These are phyloP conservation scores for Plebejus argus DNA, from an alignment of 2,888 invertebrate species.

Conservation along the genomic window DNA sequence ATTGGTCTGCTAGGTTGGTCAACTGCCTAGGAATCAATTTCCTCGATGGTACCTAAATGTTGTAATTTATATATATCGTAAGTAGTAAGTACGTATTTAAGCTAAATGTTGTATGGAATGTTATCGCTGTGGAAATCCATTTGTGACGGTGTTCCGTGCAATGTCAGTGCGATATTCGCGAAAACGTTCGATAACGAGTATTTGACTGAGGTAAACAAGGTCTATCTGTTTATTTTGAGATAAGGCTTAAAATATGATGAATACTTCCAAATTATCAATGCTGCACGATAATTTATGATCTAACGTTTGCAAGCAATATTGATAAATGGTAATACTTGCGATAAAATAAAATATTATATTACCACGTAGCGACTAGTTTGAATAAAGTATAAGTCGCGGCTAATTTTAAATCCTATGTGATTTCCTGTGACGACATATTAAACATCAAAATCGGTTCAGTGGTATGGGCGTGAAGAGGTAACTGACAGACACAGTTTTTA, in stretches of 20 bases:
- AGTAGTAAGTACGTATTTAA: background rate
- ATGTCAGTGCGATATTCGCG: slow-evolving; percentile 16
- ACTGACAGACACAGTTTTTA: too few relatives aligned
- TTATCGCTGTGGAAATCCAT: slow-evolving; percentile 20
- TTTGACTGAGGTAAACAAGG: background rate
- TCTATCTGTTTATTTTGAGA: slow-evolving; percentile 2
- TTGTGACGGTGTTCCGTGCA: slow-evolving; percentile 9
- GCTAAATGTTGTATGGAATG: background rate
- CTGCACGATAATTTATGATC: background rate
- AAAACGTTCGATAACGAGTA: slow-evolving; percentile 23
- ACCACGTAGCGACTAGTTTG: too few relatives aligned
- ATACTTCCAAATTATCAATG: background rate
- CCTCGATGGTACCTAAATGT: background rate
- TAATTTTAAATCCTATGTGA: too few relatives aligned
- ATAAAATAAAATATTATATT: background rate
- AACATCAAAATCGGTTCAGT: too few relatives aligned
- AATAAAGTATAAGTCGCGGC: too few relatives aligned
- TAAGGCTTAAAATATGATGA: background rate
- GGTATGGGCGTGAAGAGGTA: too few relatives aligned
- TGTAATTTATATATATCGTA: too few relatives aligned
- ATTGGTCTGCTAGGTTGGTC: too few relatives aligned
- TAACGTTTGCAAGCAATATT: background rate
- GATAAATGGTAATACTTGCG: background rate
- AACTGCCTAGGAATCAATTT: too few relatives aligned
- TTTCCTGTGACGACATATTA: too few relatives aligned